These are phyloP conservation scores for Lepidotrigona ventralis DNA, from an alignment of 1,140 invertebrate genomes.

Conservation along the genomic window DNA sequence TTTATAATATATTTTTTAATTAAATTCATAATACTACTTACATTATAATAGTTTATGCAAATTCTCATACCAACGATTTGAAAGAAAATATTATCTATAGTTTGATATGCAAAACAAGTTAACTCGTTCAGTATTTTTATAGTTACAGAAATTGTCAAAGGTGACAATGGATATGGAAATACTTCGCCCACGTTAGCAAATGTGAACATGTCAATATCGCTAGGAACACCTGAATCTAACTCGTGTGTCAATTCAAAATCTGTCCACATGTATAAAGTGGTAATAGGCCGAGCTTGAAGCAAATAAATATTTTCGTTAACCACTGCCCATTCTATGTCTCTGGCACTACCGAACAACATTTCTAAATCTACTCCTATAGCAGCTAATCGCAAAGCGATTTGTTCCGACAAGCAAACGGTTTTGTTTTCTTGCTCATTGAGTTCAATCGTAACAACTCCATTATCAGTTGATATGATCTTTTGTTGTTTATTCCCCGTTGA, in stretches of 20 bases:
- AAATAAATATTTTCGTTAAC: constrained; percentile 82
- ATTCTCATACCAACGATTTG: constrained; percentile 44
- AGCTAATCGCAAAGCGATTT: constrained; percentile 80
- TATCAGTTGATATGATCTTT: constrained; percentile 76
- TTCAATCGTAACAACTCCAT: constrained; percentile 68
- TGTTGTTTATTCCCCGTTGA: constrained; percentile 82
- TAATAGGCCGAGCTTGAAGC: constrained; percentile 88
- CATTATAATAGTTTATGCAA: constrained; percentile 79
- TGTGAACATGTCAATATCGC: constrained; percentile 79
- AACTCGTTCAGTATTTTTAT: constrained; percentile 70
- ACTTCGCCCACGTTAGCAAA: constrained; percentile 86
- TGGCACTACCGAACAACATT: constrained; percentile 82
- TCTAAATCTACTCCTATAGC: constrained; percentile 83
- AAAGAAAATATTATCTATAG: not conserved
- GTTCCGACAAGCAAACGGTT: constrained; percentile 80
- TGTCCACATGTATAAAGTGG: constrained; percentile 84
- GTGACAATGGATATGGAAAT: constrained; percentile 78
- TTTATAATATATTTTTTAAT: constrained; percentile 6
- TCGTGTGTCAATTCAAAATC: constrained; percentile 88
- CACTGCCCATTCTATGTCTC: constrained; percentile 90
- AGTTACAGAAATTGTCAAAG: constrained; percentile 76
- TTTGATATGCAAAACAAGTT: constrained; percentile 22
- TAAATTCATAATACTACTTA: constrained; percentile 68
- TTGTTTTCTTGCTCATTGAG: constrained; percentile 74
- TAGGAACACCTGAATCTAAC: constrained; percentile 82